These are phyloP conservation scores for Hozukius guyotensis DNA, from an alignment of 2,797 vertebrate species.

Conservation along the genomic window DNA sequence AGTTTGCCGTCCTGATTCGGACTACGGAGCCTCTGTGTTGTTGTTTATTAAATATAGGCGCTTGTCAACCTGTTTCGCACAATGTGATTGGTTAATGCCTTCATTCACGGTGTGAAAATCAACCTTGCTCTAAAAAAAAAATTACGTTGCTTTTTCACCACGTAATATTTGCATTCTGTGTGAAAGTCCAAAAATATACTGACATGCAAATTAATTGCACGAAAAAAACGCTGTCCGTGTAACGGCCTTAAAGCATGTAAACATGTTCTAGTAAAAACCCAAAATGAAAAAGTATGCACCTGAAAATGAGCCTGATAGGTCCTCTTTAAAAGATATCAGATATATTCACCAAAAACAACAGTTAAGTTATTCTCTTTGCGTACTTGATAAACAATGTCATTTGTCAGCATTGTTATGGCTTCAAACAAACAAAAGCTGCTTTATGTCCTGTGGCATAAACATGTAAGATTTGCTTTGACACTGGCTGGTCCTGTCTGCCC, in stretches of 20 bases:
- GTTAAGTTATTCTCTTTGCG: neutral
- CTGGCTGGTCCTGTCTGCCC: neutral
- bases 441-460: constrained; percentile 26
- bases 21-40: no score
- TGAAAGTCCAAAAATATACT: no score
- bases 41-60: no score
- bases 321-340: neutral
- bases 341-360: neutral
- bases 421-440: constrained; percentile 4
- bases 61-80: no score
- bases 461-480: constrained; percentile 15
- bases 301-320: neutral
- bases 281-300: neutral
- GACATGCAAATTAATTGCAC: no score
- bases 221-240: no score
- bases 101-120: no score
- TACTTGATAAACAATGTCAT: neutral
- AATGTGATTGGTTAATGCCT: no score
- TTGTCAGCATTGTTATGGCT: neutral
- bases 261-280: neutral
- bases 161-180: no score
- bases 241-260: neutral
- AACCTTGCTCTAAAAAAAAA: no score
- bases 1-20: no score
- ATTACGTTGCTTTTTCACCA: no score